phyloP scores from a whole-genome alignment of 2,888 invertebrate genomes.

The Phalangium opilio region DNA sequence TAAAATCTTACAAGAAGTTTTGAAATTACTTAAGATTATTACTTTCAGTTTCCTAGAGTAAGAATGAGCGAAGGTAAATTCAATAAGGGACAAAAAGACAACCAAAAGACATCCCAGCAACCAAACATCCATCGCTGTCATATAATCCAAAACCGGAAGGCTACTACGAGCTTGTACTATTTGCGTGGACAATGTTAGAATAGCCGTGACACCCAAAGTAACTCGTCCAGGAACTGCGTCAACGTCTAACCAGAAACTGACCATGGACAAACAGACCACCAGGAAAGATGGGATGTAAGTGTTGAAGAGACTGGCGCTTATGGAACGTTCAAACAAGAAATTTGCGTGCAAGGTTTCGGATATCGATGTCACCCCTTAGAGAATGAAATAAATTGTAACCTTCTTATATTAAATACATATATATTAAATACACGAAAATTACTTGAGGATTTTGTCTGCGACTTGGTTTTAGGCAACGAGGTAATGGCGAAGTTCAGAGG shows the following conservation, averaged over 20 bases:
- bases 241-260: constrained; percentile 14
- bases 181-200: constrained; percentile 7
- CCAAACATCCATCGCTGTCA: constrained; percentile 13
- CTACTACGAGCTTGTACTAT: too few species aligned
- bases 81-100: constrained; percentile 9
- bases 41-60: neutral
- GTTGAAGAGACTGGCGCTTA: constrained; percentile 11
- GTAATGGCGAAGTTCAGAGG: too few species aligned
- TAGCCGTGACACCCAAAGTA: constrained; percentile 11
- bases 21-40: too few species aligned
- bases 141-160: constrained; percentile 8
- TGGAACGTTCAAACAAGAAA: constrained; percentile 9
- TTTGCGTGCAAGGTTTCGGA: neutral
- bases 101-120: constrained; percentile 8
- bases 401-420: too few species aligned
- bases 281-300: constrained; percentile 13
- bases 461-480: too few species aligned
- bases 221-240: constrained; percentile 16
- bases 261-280: constrained; percentile 12
- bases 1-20: too few species aligned
- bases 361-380: too few species aligned
- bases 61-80: constrained; percentile 8
- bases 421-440: too few species aligned
- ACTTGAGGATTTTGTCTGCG: too few species aligned
- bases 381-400: too few species aligned